Base-by-base conservation (phyloP, 2,888 invertebrate species). In the Allophyes oxyacanthae region DNA sequence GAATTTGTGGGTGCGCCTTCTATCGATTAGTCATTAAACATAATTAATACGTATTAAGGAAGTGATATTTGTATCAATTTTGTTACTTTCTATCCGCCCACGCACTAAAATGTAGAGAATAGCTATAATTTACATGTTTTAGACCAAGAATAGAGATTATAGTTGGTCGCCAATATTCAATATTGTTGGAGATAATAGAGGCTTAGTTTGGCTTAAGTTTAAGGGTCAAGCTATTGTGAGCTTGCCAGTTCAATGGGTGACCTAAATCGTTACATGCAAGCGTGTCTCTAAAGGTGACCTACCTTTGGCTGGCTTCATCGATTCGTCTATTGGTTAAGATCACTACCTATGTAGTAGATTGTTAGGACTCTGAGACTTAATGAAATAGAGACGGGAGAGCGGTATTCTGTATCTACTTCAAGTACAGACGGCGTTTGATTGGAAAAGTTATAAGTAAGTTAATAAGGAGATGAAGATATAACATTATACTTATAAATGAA, bases 1-100 rank as follows among this genome's bases (percentile, higher is more conserved):
- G 57, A 68, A 74, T 74, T 64, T 55, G 33, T 58, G 55, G 74
- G 74, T 71, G 72, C 43, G 74, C 58, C 75, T 41, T 25, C 43
- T 36, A 42, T 37, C 55, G 42, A 55, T 61, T 59, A 54, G 58
- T 65, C 63, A 72, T 74, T 74, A 65, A 63, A 63, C 42, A 65
- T 71, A 68, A 74, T 74, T 74, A 74, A 74, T 65, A 74, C 74
- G 59, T 74, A 60, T 65, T 74, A 63, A 59, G 64, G 64, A 71
- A 74, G 72, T 71, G 54, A 64, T 71, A 73, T 74, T 74, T 68
- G 72, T 68, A 74, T 53, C 74, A 72, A 74, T 68, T 74, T 74
- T 26, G 52, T 65, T 56, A 67, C 75, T 74, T 74, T 74, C 75
- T 74, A 72, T 45, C 74, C 15, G 40, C 74, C 73, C 74, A 74